phyloP scores from a whole-genome alignment of 2,797 vertebrate species.

The Halcyon leucocephala region DNA sequence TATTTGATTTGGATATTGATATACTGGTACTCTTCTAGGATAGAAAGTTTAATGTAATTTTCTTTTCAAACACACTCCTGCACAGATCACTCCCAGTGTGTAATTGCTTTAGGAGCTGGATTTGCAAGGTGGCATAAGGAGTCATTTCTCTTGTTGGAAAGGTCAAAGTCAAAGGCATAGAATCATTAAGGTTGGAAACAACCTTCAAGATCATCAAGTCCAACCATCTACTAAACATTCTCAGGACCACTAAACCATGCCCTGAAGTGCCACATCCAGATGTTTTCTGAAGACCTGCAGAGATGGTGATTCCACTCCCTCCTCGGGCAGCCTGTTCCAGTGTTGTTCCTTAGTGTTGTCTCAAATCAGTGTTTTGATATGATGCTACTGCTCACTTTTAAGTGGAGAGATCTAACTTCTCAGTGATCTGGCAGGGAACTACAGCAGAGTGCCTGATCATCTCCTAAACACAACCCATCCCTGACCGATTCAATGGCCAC shows the following conservation, averaged over 20 bases:
- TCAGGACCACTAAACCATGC: no score
- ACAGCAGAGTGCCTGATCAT: background rate
- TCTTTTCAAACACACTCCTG: constrained; percentile 37
- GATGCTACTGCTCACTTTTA: background rate
- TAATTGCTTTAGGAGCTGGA: constrained; percentile 32
- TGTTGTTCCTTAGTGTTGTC: background rate
- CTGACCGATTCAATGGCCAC: background rate
- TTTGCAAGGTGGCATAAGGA: background rate
- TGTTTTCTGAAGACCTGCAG: background rate
- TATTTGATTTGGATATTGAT: constrained; percentile 68
- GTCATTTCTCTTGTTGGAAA: background rate
- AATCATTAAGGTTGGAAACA: no score
- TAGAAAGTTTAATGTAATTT: constrained; percentile 52
- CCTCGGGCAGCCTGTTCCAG: no score
- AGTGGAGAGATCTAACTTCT: background rate
- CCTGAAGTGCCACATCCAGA: background rate
- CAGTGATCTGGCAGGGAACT: background rate
- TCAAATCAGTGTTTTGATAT: background rate
- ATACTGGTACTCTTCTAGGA: background rate
- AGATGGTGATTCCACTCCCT: background rate
- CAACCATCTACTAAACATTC: no score
- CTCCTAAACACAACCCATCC: background rate
- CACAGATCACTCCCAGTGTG: background rate
- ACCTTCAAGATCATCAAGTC: no score
- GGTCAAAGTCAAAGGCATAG: background rate